Percentiles rank a stretch among this genome's conserved stretches.
phyloP scores from a whole-genome alignment of 2,113 vertebrate genomes.

The Dolichallabes microphthalmus region DNA sequence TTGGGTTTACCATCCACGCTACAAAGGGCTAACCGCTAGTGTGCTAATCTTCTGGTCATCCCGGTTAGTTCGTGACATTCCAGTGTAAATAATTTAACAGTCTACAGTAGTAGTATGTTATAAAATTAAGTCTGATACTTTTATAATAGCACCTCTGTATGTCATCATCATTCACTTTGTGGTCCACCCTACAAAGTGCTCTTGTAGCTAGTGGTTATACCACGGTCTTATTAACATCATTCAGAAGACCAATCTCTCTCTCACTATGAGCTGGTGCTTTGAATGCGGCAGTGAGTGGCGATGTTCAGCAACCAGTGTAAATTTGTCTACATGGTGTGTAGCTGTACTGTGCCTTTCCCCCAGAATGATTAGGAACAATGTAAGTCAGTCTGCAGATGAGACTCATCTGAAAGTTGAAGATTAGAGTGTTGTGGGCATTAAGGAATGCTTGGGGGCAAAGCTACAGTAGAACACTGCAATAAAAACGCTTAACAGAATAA shows the following conservation, averaged over 20 bases:
- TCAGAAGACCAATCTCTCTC: neutral
- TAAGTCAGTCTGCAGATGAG: neutral
- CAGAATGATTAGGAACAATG: too few species aligned
- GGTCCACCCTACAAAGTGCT: neutral
- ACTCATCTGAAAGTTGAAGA: neutral
- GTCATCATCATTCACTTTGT: neutral
- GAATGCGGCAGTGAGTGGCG: neutral
- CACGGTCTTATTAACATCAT: neutral
- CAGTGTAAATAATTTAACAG: neutral
- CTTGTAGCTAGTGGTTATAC: neutral
- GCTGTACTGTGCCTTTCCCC: neutral
- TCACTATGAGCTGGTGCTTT: neutral
- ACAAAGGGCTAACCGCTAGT: too few species aligned
- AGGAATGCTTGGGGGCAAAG: neutral
- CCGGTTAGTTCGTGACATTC: too few species aligned
- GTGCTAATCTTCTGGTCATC: too few species aligned
- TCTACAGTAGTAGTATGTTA: neutral
- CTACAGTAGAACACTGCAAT: neutral
- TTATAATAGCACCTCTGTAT: neutral
- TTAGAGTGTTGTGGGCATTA: too few species aligned
- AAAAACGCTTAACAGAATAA: neutral
- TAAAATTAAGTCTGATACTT: neutral
- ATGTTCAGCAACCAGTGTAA: neutral
- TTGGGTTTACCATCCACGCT: too few species aligned
- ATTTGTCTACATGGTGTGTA: neutral